These are phyloP conservation scores for Haliclona indistincta DNA, from an alignment of 37 sponge, comb jelly and placozoan species.

Conservation along the genomic window DNA sequence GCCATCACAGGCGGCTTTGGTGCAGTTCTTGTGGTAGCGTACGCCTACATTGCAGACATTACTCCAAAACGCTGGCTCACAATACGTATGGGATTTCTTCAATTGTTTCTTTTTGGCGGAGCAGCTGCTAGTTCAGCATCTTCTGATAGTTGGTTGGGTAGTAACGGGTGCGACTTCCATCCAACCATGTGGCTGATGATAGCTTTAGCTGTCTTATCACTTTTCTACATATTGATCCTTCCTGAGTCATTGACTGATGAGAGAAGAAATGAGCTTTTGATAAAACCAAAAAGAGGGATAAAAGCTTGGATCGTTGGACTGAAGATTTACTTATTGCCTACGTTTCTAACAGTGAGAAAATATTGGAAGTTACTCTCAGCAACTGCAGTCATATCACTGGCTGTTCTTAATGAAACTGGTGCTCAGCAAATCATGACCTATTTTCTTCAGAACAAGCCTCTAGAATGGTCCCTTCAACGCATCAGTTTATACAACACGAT, in stretches of 20 bases:
- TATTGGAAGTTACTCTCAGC: conserved; percentile 45
- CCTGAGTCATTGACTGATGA: conserved; percentile 31
- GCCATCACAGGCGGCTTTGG: conserved; percentile 48
- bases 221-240: conserved; percentile 41
- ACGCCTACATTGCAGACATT: conserved; percentile 55
- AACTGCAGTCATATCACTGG: background rate
- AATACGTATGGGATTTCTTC: conserved; percentile 43
- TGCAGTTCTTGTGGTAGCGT: conserved; percentile 21
- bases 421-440: background rate
- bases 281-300: background rate
- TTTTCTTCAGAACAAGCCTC: conserved; percentile 39
- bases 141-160: conserved; percentile 33
- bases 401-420: conserved; percentile 24
- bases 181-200: conserved; percentile 11
- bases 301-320: conserved; percentile 14
- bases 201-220: background rate
- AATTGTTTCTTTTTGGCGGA: conserved; percentile 32
- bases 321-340: conserved; percentile 34
- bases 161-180: conserved; percentile 31
- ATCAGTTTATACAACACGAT: too few species aligned
- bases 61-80: conserved; percentile 34
- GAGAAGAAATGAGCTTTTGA: background rate
- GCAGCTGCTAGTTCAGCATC: conserved; percentile 7
- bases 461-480: too few species aligned
- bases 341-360: background rate